Evolutionary conservation across 2,113 vertebrate species (phyloP), one percentile per base, ranked within the genome.

Genomic region (Phoxinus phoxinus): DNA sequence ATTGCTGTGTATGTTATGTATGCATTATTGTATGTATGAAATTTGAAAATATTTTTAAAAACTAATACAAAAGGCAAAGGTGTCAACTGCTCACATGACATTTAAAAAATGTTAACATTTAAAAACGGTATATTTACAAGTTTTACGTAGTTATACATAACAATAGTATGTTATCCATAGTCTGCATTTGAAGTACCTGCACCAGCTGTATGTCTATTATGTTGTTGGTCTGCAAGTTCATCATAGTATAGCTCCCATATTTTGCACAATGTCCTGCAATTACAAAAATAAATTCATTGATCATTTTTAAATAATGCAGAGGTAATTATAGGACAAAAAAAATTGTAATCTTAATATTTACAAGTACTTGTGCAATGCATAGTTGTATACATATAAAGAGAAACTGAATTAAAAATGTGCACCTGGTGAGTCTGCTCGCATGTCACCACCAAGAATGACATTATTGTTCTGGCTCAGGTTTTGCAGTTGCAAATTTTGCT

Each of bases 171-270:
- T 73, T 46, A 6, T 46, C 10, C 23, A 7, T 25, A 46, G 35
- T 73, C 37, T 44, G 69, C 35, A 7, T 10, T 10, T 44, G 11
- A 15, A 25, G 25, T 51, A 75, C 73, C 25, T 75, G 25, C 25
- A 75, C 73, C 44, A 75, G 6, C 73, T 75, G 44, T 27, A 75
- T 17, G 25, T 75, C 73, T 75, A 75, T 9, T 17, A 51, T 48
- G 25, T 9, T 48, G 44, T 75, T 75, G n/a, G n/a, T 75, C 44
- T 75, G 44, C 41, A 75, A 30, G 44, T 51, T n/a, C 73, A 75
- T 51, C n/a, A 30, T 51, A 46, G 73, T 67, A 15, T 32, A 67
- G 27, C 15, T 67, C 30, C 27, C 63, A 67, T 32, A 67, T 17
- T 67, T 67, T 19, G 73, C 44, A 19, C 15, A 51, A 75, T 51